phyloP scores from a whole-genome alignment of 2,888 invertebrate genomes.

The Sminthurinus aureus region DNA sequence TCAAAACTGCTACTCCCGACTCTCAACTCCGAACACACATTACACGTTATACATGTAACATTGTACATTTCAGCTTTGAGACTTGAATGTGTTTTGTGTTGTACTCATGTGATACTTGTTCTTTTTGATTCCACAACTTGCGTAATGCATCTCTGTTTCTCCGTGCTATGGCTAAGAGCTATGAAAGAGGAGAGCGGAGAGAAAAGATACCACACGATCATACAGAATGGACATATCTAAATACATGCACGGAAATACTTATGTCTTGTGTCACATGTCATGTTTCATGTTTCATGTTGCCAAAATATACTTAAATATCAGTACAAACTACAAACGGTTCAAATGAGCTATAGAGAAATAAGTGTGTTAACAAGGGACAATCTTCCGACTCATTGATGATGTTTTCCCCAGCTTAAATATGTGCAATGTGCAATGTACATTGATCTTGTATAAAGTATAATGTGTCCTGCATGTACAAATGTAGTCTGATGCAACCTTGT shows the following conservation, averaged over 20 bases:
- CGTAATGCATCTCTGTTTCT: neutral
- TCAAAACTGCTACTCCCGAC: neutral
- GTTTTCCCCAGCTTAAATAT: no score
- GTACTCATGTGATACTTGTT: neutral
- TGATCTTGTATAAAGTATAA: neutral
- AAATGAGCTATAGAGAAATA: constrained; percentile 10
- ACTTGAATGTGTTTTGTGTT: neutral
- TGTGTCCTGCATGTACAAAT: no score
- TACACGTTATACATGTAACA: neutral
- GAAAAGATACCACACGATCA: neutral
- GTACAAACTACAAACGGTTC: neutral
- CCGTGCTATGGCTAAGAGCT: no score
- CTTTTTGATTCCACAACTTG: neutral
- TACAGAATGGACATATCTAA: neutral
- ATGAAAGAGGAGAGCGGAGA: neutral
- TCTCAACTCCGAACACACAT: neutral
- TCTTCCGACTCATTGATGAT: neutral
- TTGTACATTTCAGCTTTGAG: no score
- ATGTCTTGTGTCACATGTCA: neutral
- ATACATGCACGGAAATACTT: neutral
- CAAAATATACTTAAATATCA: neutral
- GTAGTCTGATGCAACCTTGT: no score
- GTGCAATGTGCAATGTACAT: neutral
- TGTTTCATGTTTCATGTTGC: no score
- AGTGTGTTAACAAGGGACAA: constrained; percentile 26